phyloP scores from a whole-genome alignment of 2,113 vertebrate species.

The Plotosus lineatus region DNA sequence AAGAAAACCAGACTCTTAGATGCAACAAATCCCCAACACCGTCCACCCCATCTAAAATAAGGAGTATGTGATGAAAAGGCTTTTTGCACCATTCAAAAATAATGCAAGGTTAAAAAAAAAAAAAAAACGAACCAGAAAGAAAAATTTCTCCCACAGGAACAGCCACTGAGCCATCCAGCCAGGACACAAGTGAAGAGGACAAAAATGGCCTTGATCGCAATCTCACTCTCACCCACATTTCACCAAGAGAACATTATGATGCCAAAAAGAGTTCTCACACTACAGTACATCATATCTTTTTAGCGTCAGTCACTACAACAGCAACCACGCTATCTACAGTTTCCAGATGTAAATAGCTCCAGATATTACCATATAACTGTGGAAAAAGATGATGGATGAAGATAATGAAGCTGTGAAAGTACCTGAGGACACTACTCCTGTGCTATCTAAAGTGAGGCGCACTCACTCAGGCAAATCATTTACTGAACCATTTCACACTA shows the following conservation, averaged over 20 bases:
- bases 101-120: constrained; percentile 58
- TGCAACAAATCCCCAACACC: constrained; percentile 41
- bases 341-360: constrained; percentile 51
- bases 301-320: constrained; percentile 36
- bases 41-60: neutral
- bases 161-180: constrained; percentile 15
- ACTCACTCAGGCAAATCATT: no score
- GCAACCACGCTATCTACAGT: constrained; percentile 18
- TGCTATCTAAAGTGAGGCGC: no score
- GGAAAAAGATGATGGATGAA: neutral
- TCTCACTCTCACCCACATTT: constrained; percentile 55
- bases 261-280: constrained; percentile 11
- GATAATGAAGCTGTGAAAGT: constrained; percentile 40
- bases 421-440: neutral
- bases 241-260: constrained; percentile 28
- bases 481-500: no score
- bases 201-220: constrained; percentile 21
- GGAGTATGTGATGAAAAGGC: constrained; percentile 28
- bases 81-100: constrained; percentile 68
- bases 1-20: constrained; percentile 63
- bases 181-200: constrained; percentile 3
- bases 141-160: constrained; percentile 50
- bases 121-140: constrained; percentile 63
- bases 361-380: constrained; percentile 57
- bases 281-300: constrained; percentile 41